phyloP scores from a whole-genome alignment of 2,888 invertebrate genomes.

The Apodemia duryi region DNA sequence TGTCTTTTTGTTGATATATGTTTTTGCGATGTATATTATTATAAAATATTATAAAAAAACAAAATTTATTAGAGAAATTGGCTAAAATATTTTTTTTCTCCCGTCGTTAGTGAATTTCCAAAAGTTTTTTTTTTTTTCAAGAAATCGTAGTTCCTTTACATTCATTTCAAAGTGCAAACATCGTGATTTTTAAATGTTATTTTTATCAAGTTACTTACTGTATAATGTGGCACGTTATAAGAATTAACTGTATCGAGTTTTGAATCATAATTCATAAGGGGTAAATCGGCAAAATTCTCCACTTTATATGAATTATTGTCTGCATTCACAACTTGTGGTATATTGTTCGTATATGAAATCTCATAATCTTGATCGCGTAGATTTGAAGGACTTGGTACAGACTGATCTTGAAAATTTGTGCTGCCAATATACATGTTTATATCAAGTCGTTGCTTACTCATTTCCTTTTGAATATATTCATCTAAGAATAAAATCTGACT shows the following conservation, averaged over 20 bases:
- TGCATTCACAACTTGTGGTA: constrained; percentile 46
- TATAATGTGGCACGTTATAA: constrained; percentile 69
- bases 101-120: no score
- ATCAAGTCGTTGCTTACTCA: constrained; percentile 28
- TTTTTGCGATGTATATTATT: no score
- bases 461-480: constrained; percentile 35
- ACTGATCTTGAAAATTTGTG: constrained; percentile 40
- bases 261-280: constrained; percentile 61
- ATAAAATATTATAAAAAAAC: no score
- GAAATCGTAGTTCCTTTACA: no score
- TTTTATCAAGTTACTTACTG: constrained; percentile 50
- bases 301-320: constrained; percentile 48
- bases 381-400: constrained; percentile 53
- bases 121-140: no score
- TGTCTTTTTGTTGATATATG: no score
- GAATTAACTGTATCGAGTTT: constrained; percentile 61
- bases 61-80: no score
- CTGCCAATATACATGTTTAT: not conserved
- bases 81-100: no score
- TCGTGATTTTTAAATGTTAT: no score
- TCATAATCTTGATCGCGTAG: constrained; percentile 53
- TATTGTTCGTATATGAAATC: constrained; percentile 53
- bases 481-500: constrained; percentile 37
- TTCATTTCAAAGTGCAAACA: no score
- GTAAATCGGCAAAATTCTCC: constrained; percentile 58